phyloP scores from a whole-genome alignment of 2,113 vertebrate species.

The Loxodonta africana region DNA sequence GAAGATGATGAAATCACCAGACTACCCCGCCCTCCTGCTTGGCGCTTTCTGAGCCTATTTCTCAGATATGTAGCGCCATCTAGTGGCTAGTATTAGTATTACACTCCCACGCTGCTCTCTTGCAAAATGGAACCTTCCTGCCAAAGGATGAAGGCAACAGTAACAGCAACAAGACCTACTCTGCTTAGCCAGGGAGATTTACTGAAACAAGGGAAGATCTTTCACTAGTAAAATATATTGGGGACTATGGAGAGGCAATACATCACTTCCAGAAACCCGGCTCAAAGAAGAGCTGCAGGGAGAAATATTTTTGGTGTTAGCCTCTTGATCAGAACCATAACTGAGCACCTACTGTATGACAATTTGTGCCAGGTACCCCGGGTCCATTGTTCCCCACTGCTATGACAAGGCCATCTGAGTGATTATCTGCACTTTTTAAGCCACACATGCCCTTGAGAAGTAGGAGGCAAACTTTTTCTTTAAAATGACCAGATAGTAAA shows the following conservation, averaged over 20 bases:
- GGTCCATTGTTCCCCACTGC: neutral
- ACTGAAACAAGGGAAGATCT: neutral
- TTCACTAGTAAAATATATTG: neutral
- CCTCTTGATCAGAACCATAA: neutral
- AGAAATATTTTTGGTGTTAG: neutral
- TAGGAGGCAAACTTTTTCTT: neutral
- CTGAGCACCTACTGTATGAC: neutral
- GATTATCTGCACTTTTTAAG: neutral
- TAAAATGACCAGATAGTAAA: neutral
- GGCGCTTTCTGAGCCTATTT: neutral
- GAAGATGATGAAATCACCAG: neutral
- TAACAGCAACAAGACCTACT: neutral
- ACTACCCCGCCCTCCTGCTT: neutral
- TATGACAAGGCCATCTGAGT: neutral
- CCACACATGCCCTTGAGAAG: neutral
- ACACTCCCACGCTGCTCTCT: neutral
- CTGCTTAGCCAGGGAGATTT: neutral
- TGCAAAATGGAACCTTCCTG: neutral
- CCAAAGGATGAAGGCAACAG: neutral
- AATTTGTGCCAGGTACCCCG: neutral
- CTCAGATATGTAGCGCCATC: constrained; percentile 56
- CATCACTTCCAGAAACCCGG: neutral
- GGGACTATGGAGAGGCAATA: neutral
- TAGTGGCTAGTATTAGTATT: neutral
- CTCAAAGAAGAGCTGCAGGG: neutral